Base-by-base conservation (phyloP, 2,113 vertebrate species). In the Zosterops hypoxanthus region DNA sequence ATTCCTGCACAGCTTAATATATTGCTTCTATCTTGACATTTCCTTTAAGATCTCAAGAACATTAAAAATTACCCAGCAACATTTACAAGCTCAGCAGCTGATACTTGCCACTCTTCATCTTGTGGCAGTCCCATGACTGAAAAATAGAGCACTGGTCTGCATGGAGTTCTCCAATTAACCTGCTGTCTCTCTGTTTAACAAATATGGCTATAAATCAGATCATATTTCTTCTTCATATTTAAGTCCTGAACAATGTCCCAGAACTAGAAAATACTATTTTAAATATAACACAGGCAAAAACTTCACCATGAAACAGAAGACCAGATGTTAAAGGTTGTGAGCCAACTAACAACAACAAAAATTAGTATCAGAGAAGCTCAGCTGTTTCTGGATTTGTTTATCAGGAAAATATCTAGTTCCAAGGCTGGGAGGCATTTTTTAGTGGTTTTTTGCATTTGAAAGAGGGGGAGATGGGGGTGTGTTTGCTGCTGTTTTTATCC, bases 261-360 rank as follows among this genome's bases (percentile, higher is more conserved):
- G 41, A 84, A 90, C 22, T 56, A 92, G 39, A 96, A 91, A 94
- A 68, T 47, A 91, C 52, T 91, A 55, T 80, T 92, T 95, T 73
- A 90, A 96, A 95, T 75, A 96, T 23, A 95, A 96, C 90, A 69
- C 79, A 95, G 71, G 33, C 72, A 95, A 94, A 78, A 94, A 90
- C 47, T 77, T 70, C 55, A 86, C 78, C 76, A 88, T 71, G 75
- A 94, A 94, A 86, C 47, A 77, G 59, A 94, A 93, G 59, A 97
- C 59, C 95, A 96, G 93, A 96, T 95, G 82, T 92, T 80, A 81
- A 83, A 93, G 79, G 42, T 60, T 63, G 72, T 56, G 20, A 90
- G 93, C 92, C 95, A 92, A 66, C 71, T n/a, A 92, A 77, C 49
- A 93, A 75, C 23, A 89, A 91, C 70, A 85, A 93, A 92, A 95